These are phyloP conservation scores for Mamestra brassicae DNA, from an alignment of 2,888 invertebrate species.

Conservation along the genomic window DNA sequence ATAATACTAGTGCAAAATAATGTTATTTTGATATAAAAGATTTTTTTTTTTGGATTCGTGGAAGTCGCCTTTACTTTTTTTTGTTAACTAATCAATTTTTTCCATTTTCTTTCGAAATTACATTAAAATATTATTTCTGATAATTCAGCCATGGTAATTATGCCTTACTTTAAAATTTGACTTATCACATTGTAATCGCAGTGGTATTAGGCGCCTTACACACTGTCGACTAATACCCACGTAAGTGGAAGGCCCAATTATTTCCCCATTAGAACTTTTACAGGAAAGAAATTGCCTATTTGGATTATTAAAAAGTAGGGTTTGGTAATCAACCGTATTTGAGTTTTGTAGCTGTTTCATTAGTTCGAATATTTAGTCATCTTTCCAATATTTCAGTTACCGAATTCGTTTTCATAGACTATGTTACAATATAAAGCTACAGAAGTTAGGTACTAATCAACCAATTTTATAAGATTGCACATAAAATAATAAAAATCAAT, in stretches of 20 bases:
- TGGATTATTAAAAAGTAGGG: conserved; percentile 75
- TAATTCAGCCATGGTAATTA: conserved; percentile 51
- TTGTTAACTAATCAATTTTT: background rate
- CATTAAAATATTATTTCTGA: background rate
- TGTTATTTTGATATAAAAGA: too few relatives aligned
- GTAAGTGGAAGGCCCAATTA: conserved; percentile 80
- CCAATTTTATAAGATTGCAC: too few relatives aligned
- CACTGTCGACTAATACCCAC: conserved; percentile 70
- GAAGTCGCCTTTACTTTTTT: background rate
- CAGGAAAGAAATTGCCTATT: conserved; percentile 76
- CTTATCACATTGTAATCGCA: conserved; percentile 71
- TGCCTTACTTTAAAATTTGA: conserved; percentile 57
- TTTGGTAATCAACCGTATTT: conserved; percentile 47
- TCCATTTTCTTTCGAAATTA: background rate
- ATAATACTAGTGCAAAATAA: too few relatives aligned
- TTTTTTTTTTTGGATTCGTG: too few relatives aligned
- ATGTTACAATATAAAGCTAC: too few relatives aligned
- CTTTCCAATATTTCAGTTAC: conserved; percentile 3
- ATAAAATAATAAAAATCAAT: too few relatives aligned
- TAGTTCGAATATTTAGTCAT: conserved; percentile 15
- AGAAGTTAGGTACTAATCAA: too few relatives aligned
- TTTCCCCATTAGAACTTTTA: conserved; percentile 80
- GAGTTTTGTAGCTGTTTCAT: conserved; percentile 38
- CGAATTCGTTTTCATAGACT: too few relatives aligned
- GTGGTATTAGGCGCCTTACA: conserved; percentile 67